Conservation (phyloP, 2,888 invertebrate genomes). For the Leptopilina drosophilae region DNA sequence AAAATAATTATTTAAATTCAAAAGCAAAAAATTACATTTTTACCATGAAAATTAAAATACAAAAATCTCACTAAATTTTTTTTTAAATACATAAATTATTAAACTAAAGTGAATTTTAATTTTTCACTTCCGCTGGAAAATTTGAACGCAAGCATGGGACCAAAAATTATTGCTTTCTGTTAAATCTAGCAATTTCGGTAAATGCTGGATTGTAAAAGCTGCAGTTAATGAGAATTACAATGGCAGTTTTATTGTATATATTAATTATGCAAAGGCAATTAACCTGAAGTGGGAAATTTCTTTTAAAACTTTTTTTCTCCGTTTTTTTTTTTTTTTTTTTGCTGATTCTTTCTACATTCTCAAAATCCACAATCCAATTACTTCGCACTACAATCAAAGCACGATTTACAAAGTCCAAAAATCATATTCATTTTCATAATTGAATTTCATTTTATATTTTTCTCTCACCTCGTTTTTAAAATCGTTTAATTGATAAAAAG, state of each 20-base stretch:
- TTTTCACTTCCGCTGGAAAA: constrained; percentile 8
- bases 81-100: no score
- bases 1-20: no score
- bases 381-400: not conserved
- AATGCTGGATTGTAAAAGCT: constrained; percentile 15
- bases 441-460: not conserved
- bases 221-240: constrained; percentile 6
- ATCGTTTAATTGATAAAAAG: no score
- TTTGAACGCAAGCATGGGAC: not conserved
- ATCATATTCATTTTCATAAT: not conserved
- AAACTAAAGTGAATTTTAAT: constrained; percentile 5
- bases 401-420: not conserved
- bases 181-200: constrained; percentile 1
- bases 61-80: not conserved
- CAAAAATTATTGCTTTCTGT: constrained; percentile 15
- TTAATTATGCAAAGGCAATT: constrained; percentile 30
- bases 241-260: not conserved
- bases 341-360: not conserved
- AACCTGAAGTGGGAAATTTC: not conserved
- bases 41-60: no score
- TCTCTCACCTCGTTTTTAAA: no score
- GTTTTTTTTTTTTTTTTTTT: not conserved
- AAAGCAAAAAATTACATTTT: not conserved
- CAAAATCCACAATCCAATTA: not conserved
- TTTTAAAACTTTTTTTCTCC: not conserved